Conservation (phyloP, 2,888 invertebrate species). For the Lasioglossum marginatum region DNA sequence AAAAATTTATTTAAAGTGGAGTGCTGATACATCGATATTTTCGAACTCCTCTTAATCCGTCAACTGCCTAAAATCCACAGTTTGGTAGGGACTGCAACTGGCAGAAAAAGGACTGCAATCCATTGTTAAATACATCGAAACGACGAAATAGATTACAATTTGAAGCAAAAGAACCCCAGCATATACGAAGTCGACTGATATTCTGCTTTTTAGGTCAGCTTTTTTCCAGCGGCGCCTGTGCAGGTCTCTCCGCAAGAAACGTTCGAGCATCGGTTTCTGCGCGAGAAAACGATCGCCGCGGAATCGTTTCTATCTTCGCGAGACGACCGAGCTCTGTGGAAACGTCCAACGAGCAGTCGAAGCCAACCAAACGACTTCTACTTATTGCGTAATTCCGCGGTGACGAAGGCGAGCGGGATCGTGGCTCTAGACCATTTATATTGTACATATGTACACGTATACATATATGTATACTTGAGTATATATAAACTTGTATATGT, state of each 20-base stretch:
- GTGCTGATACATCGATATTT: too few species aligned
- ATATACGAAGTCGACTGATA: neutral
- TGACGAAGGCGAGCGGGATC: slow-evolving; percentile 83
- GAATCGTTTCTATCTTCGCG: slow-evolving; percentile 52
- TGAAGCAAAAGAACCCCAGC: neutral
- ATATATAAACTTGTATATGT: neutral
- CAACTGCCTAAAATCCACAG: too few species aligned
- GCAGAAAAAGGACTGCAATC: too few species aligned
- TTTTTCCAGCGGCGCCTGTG: neutral
- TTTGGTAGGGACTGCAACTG: too few species aligned
- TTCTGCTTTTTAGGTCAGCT: neutral
- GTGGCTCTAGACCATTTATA: slow-evolving; percentile 81
- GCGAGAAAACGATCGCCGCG: slow-evolving; percentile 13
- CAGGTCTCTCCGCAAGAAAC: neutral
- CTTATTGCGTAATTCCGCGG: slow-evolving; percentile 82
- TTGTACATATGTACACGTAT: slow-evolving; percentile 28
- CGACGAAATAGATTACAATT: neutral
- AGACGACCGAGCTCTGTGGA: slow-evolving; percentile 62
- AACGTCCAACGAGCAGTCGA: slow-evolving; percentile 70
- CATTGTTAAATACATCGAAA: too few species aligned
- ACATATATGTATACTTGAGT: neutral
- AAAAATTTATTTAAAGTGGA: too few species aligned
- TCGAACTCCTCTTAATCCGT: too few species aligned
- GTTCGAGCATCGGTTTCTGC: neutral
- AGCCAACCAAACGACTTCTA: slow-evolving; percentile 81